These are phyloP conservation scores for Larimichthys crocea DNA, from an alignment of 2,113 vertebrate species.

Conservation along the genomic window DNA sequence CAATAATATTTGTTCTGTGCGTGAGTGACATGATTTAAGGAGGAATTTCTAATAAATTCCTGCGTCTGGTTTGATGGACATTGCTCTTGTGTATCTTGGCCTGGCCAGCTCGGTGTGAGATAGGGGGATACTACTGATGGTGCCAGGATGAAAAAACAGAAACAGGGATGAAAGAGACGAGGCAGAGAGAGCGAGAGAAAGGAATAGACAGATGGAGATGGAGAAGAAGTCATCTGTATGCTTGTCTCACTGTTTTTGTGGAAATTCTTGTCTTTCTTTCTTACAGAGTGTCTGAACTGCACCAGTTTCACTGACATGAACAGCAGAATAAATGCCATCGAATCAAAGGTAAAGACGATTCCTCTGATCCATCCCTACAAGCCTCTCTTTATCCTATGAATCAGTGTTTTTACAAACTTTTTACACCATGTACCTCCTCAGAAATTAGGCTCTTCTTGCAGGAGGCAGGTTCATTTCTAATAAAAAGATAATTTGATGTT, in stretches of 20 bases:
- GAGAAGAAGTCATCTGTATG: background rate
- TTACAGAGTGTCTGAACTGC: constrained; percentile 95
- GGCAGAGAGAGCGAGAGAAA: constrained; percentile 15
- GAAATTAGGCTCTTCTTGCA: too few relatives aligned
- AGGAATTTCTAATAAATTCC: constrained; percentile 59
- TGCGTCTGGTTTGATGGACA: constrained; percentile 50
- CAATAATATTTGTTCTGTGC: constrained; percentile 62
- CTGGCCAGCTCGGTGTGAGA: constrained; percentile 38
- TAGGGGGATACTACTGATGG: background rate
- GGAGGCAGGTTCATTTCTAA: too few relatives aligned
- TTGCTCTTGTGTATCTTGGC: constrained; percentile 65
- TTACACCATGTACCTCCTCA: too few relatives aligned
- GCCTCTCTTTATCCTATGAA: background rate
- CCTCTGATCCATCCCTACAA: background rate
- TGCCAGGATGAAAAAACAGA: constrained; percentile 36
- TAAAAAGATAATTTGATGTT: too few relatives aligned
- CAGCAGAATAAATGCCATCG: constrained; percentile 87
- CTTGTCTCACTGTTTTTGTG: constrained; percentile 6
- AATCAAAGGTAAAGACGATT: constrained; percentile 87
- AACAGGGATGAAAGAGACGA: constrained; percentile 26
- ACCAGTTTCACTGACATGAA: constrained; percentile 89
- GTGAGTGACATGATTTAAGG: constrained; percentile 69
- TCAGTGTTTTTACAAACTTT: background rate
- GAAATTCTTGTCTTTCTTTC: constrained; percentile 42
- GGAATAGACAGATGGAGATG: constrained; percentile 5